Base-by-base conservation (phyloP, 2,113 vertebrate genomes). In the Perca schrenkii region DNA sequence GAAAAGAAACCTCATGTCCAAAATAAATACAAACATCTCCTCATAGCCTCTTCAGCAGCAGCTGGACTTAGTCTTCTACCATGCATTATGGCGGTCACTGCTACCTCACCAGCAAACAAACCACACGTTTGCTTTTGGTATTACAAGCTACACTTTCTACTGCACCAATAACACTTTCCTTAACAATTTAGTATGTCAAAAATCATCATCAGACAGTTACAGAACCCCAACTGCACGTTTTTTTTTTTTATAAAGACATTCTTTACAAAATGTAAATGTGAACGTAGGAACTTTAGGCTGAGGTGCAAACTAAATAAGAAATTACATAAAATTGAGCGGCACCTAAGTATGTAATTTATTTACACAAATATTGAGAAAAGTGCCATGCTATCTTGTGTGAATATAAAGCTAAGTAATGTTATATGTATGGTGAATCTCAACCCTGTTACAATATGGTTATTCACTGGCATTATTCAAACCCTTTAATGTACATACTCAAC, bases 291-390 rank as follows among this genome's bases (percentile, higher is more conserved):
- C 0, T 64, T 79, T 17, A 78, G 21, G 46, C 73, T 47, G 12
- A 61, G 25, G 71, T 22, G 60, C 56, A 78, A 19, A 54, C 25
- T 14, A 52, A 49, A 40, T 40, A 15, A 50, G 15, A 63, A 65
- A 13, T 43, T 8, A 67, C 14, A 76, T 68, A 3, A 65, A 75
- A 43, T 1, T 52, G 12, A 74, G 25, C 22, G n/a, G 25, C 36
- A 76, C 21, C 8, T n/a, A 0, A 56, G 46, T 43, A 65, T 15
- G 13, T 57, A 56, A 25, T 61, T 63, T 83, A 81, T 86, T 87
- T 88, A 92, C 74, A 89, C 0, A 72, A 50, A 67, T 73, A 84
- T 78, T 61, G 50, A 61, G 15, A 81, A 43, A 80, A 49, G 74
- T 75, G 81, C 53, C 50, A 67, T 40, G 60, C 53, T 69, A 50